Evolutionary conservation across 2,888 invertebrate species (phyloP).

Genomic region (Bellardia bayeri): DNA sequence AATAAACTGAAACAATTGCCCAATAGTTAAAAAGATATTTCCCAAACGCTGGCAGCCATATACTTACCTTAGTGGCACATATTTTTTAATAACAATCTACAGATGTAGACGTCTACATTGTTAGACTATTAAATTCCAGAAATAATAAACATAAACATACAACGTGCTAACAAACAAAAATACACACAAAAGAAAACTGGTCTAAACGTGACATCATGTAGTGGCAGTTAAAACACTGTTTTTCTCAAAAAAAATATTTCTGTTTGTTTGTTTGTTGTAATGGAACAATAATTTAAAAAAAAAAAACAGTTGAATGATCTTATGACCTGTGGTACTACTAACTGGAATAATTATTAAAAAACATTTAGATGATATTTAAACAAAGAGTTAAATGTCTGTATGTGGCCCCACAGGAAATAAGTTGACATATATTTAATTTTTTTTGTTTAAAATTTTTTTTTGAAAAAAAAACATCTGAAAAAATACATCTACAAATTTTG

Average conservation of each 20-base stretch:
- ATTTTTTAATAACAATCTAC: not conserved
- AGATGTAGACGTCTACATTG: slow-evolving; percentile 1
- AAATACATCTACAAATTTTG: slow-evolving; percentile 9
- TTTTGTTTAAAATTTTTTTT: not conserved
- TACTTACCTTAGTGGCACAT: slow-evolving; percentile 11
- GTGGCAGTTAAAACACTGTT: not conserved
- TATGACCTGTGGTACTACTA: slow-evolving; percentile 35
- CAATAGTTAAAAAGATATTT: slow-evolving; percentile 25
- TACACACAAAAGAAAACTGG: slow-evolving; percentile 31
- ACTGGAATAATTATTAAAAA: slow-evolving; percentile 50
- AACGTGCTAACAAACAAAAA: slow-evolving; percentile 25
- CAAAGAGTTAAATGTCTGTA: too few species aligned
- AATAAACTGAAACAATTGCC: slow-evolving; percentile 15
- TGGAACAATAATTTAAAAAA: slow-evolving; percentile 20
- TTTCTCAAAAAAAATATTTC: not conserved
- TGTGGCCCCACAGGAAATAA: not conserved
- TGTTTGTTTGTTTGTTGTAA: slow-evolving; percentile 13
- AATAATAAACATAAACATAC: slow-evolving; percentile 14
- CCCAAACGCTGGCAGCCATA: slow-evolving; percentile 34
- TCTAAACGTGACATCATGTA: slow-evolving; percentile 61
- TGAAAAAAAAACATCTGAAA: not conserved
- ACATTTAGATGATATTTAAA: slow-evolving; percentile 27
- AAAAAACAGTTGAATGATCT: slow-evolving; percentile 62
- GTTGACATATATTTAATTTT: not conserved
- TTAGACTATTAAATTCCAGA: slow-evolving; percentile 30